phyloP scores from a whole-genome alignment of 2,888 invertebrate genomes.

The Girardia tigrina region DNA sequence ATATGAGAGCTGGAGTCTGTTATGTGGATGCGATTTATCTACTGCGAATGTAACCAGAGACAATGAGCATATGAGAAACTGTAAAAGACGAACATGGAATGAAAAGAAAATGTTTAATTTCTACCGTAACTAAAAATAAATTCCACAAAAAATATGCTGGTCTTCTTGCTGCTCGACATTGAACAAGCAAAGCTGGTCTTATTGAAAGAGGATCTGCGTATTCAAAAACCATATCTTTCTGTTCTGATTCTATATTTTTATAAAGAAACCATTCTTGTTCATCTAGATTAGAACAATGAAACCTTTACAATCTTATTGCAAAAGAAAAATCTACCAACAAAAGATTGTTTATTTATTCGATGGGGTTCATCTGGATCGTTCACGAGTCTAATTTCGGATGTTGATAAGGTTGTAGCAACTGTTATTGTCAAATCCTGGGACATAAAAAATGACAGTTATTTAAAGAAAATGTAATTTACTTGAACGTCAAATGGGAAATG shows the following conservation, averaged over 20 bases:
- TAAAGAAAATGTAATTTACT: constrained; percentile 39
- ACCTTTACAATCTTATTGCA: background rate
- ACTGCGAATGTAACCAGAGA: constrained; percentile 49
- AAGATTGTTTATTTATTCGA: constrained; percentile 44
- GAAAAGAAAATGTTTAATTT: constrained; percentile 35
- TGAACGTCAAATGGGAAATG: constrained; percentile 49
- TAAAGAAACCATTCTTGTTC: constrained; percentile 48
- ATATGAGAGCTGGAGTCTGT: constrained; percentile 47
- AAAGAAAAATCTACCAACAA: constrained; percentile 39
- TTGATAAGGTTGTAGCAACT: constrained; percentile 43
- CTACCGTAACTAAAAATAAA: constrained; percentile 48
- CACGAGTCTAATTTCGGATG: constrained; percentile 42
- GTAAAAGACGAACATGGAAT: constrained; percentile 37
- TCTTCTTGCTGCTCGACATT: constrained; percentile 46
- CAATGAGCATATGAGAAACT: constrained; percentile 48
- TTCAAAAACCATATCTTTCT: constrained; percentile 45
- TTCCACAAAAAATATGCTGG: constrained; percentile 50
- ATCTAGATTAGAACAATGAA: constrained; percentile 38
- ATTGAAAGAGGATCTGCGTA: constrained; percentile 44
- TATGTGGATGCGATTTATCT: constrained; percentile 43
- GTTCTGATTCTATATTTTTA: constrained; percentile 45
- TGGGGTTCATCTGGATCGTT: constrained; percentile 44
- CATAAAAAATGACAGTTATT: background rate
- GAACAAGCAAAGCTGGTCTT: constrained; percentile 46
- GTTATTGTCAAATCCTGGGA: constrained; percentile 47